These are phyloP conservation scores for Prolemur simus DNA, from an alignment of 2,113 vertebrate genomes.

Conservation along the genomic window DNA sequence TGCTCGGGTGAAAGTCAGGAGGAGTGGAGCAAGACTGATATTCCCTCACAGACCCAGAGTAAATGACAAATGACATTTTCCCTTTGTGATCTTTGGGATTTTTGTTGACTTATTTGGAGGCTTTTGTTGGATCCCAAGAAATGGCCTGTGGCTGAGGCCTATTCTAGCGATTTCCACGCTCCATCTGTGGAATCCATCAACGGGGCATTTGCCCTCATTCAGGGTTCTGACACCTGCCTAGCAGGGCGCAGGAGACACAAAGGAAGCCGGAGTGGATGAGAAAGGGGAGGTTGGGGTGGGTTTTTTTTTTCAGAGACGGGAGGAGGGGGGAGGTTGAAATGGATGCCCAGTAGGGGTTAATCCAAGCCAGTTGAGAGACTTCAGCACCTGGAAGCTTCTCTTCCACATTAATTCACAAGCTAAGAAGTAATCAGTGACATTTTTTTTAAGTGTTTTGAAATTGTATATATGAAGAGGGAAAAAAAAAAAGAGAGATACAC, in stretches of 20 bases:
- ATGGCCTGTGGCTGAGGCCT: slow-evolving; percentile 94
- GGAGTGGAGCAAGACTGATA: slow-evolving; percentile 84
- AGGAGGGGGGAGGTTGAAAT: slow-evolving; percentile 78
- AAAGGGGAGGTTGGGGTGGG: slow-evolving; percentile 83
- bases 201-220: slow-evolving; percentile 92
- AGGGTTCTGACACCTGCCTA: slow-evolving; percentile 97
- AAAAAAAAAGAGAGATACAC: background rate
- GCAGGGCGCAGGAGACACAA: slow-evolving; percentile 94
- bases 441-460: slow-evolving; percentile 40
- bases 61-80: slow-evolving; percentile 98
- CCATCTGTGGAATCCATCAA: slow-evolving; percentile 99
- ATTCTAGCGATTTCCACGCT: slow-evolving; percentile 99
- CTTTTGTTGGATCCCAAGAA: slow-evolving; percentile 95
- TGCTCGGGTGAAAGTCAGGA: slow-evolving; percentile 86
- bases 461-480: background rate
- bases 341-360: slow-evolving; percentile 95
- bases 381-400: slow-evolving; percentile 89
- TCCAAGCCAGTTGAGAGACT: slow-evolving; percentile 88
- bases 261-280: slow-evolving; percentile 86
- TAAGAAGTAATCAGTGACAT: slow-evolving; percentile 36
- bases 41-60: slow-evolving; percentile 88
- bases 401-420: slow-evolving; percentile 66
- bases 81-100: slow-evolving; percentile 95
- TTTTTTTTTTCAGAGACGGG: slow-evolving; percentile 68
- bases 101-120: slow-evolving; percentile 95